Conservation (phyloP, 92 coral and sea anemone species). For the Porites cylindrica region DNA sequence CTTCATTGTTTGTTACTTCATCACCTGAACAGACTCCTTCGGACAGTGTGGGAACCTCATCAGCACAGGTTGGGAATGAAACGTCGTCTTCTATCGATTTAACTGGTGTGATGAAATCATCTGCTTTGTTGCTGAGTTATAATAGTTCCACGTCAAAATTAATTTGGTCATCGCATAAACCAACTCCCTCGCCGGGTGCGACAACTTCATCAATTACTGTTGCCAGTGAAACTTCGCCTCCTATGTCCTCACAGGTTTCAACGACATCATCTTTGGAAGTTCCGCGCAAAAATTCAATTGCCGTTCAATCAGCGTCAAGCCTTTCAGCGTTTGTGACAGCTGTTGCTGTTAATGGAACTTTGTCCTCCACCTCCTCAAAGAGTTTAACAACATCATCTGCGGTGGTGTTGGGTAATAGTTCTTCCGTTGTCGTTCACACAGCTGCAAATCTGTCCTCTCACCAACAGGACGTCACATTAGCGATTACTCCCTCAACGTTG, state of each 20-base stretch:
- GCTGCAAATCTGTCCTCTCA: background rate
- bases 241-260: background rate
- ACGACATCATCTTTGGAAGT: background rate
- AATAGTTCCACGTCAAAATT: background rate
- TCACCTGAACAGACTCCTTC: background rate
- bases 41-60: background rate
- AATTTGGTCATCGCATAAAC: background rate
- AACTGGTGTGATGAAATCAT: background rate
- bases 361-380: background rate
- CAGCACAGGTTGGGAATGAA: background rate
- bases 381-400: background rate
- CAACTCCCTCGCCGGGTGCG: background rate
- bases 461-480: background rate
- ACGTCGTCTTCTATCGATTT: background rate
- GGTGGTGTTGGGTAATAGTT: background rate
- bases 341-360: background rate
- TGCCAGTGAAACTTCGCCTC: background rate
- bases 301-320: too few relatives aligned
- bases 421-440: background rate
- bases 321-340: background rate
- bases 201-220: background rate
- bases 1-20: background rate
- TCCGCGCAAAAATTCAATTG: too few relatives aligned
- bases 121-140: background rate
- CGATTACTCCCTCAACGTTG: background rate